A percentile compares a stretch with the other conserved stretches of the same genome.
phyloP scores from a whole-genome alignment of 64 coral and sea anemone species.

The Actinia equina region DNA sequence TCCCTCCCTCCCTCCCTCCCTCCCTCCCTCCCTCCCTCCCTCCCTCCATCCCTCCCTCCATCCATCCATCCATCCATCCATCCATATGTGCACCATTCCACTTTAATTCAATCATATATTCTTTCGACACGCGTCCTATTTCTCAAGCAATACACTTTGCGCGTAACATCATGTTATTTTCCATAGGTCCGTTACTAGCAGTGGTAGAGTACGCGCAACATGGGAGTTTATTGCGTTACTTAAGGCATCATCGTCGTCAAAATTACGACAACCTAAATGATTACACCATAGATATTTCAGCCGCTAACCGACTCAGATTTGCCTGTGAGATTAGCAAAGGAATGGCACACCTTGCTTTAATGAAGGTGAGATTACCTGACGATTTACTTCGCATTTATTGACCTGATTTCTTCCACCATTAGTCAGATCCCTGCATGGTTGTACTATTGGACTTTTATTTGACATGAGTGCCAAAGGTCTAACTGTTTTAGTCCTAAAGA shows the following conservation, averaged over 20 bases:
- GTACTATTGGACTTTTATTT: too few species aligned
- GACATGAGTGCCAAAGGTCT: too few species aligned
- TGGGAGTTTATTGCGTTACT: constrained; percentile 51
- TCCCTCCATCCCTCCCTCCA: neutral
- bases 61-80: neutral
- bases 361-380: constrained; percentile 44
- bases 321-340: constrained; percentile 62
- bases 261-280: constrained; percentile 79
- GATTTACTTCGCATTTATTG: neutral
- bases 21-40: neutral
- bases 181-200: constrained; percentile 61
- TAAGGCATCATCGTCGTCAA: constrained; percentile 54
- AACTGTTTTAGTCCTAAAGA: too few species aligned
- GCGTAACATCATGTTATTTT: neutral
- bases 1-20: neutral
- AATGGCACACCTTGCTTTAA: constrained; percentile 56
- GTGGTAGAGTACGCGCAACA: constrained; percentile 68
- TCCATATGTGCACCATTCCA: neutral
- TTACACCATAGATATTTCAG: constrained; percentile 42
- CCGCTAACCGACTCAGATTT: constrained; percentile 59
- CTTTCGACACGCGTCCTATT: too few species aligned
- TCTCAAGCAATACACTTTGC: neutral
- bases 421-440: neutral
- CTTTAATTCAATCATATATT: too few species aligned
- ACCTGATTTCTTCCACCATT: neutral